These are phyloP conservation scores for Oasisia sp. DNA, from an alignment of 2,888 invertebrate genomes.

Conservation along the genomic window DNA sequence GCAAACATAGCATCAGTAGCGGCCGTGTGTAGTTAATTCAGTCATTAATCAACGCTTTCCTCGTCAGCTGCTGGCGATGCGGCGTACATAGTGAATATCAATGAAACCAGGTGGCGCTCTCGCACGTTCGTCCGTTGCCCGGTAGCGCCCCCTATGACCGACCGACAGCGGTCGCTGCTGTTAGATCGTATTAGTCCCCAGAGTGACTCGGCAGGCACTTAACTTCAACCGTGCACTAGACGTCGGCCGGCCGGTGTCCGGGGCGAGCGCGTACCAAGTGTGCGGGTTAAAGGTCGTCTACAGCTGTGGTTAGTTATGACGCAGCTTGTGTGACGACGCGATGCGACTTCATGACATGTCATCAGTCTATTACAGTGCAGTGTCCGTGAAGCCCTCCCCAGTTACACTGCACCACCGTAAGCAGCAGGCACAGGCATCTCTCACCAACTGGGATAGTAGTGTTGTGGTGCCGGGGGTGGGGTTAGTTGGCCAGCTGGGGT, in stretches of 20 bases:
- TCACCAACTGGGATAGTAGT: slow-evolving; percentile 11
- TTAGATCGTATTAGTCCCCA: neutral
- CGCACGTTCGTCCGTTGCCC: neutral
- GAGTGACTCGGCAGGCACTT: slow-evolving; percentile 3
- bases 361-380: slow-evolving; percentile 13
- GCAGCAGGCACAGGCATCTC: neutral
- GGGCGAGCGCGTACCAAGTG: neutral
- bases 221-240: neutral
- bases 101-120: neutral
- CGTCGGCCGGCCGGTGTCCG: neutral
- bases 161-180: neutral
- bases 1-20: slow-evolving; percentile 12
- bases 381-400: neutral
- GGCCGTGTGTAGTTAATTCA: neutral
- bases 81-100: neutral
- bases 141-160: neutral
- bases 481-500: slow-evolving; percentile 38
- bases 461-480: slow-evolving; percentile 30
- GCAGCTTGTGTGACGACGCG: neutral
- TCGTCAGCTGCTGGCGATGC: neutral
- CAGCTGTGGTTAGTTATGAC: slow-evolving; percentile 11
- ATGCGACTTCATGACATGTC: neutral
- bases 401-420: neutral
- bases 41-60: neutral
- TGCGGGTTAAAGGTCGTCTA: slow-evolving; percentile 11